Evolutionary conservation across 1,140 invertebrate genomes (phyloP).

Genomic region (Ceratina calcarata): DNA sequence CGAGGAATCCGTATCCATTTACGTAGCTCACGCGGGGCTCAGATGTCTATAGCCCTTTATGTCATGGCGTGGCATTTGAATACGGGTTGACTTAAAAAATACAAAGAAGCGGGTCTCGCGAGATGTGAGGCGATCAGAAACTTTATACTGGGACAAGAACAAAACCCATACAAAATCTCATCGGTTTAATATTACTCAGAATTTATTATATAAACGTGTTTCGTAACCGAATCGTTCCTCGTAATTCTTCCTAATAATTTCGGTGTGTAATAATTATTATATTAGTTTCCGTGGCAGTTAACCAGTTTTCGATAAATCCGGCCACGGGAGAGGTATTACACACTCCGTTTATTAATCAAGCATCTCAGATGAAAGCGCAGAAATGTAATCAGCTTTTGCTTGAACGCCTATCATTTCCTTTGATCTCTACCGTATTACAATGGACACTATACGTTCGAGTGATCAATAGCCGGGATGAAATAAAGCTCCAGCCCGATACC

Average conservation of each 20-base stretch:
- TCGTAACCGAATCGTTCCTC: too few species aligned
- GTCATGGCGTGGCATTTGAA: slow-evolving; percentile 8
- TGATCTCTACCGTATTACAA: slow-evolving; percentile 11
- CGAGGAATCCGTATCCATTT: slow-evolving; percentile 25
- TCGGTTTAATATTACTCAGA: slow-evolving; percentile 5
- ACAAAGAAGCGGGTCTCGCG: slow-evolving; percentile 1
- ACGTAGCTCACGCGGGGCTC: neutral
- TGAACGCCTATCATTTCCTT: neutral
- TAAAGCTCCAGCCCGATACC: neutral
- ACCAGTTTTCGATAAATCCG: neutral
- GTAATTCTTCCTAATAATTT: too few species aligned
- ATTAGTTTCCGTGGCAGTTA: neutral
- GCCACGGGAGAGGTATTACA: neutral
- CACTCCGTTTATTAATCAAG: neutral
- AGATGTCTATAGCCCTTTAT: slow-evolving; percentile 32
- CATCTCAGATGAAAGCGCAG: neutral
- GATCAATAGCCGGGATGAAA: slow-evolving; percentile 9
- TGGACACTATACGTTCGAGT: neutral
- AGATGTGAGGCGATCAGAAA: slow-evolving; percentile 34
- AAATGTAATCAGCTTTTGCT: neutral
- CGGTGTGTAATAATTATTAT: too few species aligned
- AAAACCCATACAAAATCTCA: slow-evolving; percentile 8
- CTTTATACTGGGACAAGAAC: slow-evolving; percentile 12
- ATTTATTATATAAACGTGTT: neutral
- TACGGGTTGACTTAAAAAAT: slow-evolving; percentile 13